Percentiles rank a stretch among this genome's conserved stretches.
These are phyloP conservation scores for Eucidaris tribuloides DNA, from an alignment of 35 echinoderm and acorn worm species.

Conservation along the genomic window DNA sequence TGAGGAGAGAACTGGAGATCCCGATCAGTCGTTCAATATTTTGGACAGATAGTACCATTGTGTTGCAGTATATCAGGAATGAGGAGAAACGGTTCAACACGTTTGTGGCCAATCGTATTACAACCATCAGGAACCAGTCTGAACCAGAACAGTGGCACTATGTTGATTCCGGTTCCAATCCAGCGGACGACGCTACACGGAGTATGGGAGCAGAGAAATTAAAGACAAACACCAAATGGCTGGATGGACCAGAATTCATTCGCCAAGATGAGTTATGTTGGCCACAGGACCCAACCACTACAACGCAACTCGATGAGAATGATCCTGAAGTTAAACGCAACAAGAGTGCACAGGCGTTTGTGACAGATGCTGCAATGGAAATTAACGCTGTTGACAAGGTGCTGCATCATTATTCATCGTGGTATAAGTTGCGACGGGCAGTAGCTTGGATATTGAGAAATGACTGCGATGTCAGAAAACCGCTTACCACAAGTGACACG, in stretches of 20 bases:
- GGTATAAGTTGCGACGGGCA: neutral
- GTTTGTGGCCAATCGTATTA: slow-evolving; percentile 42
- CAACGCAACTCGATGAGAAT: neutral
- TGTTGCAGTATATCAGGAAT: slow-evolving; percentile 42
- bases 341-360: neutral
- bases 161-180: slow-evolving; percentile 5
- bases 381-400: neutral
- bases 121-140: neutral
- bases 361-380: too few relatives aligned
- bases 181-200: slow-evolving; percentile 25
- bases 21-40: slow-evolving; percentile 6
- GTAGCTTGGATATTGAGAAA: slow-evolving; percentile 25
- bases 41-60: slow-evolving; percentile 63
- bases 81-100: slow-evolving; percentile 45
- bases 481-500: neutral
- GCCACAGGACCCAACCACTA: neutral
- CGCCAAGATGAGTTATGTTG: neutral
- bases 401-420: neutral
- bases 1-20: slow-evolving; percentile 32
- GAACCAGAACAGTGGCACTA: slow-evolving; percentile 15
- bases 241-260: neutral
- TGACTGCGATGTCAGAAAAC: neutral
- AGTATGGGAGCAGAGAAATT: neutral
- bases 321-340: slow-evolving; percentile 6
- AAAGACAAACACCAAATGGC: neutral